A percentile compares a stretch with the other conserved stretches of the same genome.
phyloP scores from a whole-genome alignment of 2,113 vertebrate genomes.

The Lynx canadensis region DNA sequence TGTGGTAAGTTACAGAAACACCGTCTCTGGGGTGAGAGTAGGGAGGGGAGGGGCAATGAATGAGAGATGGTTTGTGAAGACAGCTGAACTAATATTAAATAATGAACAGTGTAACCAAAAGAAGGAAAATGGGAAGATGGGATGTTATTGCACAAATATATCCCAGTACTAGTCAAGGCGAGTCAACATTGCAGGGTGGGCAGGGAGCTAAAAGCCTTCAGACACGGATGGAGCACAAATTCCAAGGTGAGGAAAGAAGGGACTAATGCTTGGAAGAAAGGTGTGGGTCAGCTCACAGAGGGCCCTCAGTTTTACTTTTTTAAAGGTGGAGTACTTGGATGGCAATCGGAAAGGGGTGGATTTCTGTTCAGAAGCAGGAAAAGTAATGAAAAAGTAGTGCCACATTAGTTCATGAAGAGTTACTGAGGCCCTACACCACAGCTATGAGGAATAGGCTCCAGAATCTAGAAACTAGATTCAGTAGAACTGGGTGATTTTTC shows the following conservation, averaged over 20 bases:
- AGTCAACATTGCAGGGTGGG: not conserved
- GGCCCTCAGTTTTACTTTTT: not conserved
- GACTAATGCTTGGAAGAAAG: not conserved
- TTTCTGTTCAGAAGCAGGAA: not conserved
- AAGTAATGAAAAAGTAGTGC: not conserved
- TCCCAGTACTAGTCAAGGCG: not conserved
- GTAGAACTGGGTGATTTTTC: not conserved
- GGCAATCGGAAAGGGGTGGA: not conserved
- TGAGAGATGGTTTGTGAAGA: not conserved
- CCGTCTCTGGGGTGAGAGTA: not conserved
- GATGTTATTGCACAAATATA: not conserved
- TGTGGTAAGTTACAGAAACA: not conserved
- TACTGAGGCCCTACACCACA: not conserved
- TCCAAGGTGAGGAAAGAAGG: not conserved
- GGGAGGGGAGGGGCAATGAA: not conserved
- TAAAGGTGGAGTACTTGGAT: not conserved
- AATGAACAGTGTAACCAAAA: not conserved
- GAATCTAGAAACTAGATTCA: not conserved
- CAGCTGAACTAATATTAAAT: not conserved
- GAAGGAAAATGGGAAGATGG: not conserved
- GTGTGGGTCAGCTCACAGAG: not conserved
- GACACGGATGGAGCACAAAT: not conserved
- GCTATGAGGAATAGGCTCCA: not conserved
- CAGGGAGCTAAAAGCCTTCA: not conserved
- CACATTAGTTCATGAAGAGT: not conserved